Evolutionary conservation across 2,113 vertebrate species (phyloP), one percentile per base, ranked within the genome.

Genomic region (Oncorhynchus nerka): DNA sequence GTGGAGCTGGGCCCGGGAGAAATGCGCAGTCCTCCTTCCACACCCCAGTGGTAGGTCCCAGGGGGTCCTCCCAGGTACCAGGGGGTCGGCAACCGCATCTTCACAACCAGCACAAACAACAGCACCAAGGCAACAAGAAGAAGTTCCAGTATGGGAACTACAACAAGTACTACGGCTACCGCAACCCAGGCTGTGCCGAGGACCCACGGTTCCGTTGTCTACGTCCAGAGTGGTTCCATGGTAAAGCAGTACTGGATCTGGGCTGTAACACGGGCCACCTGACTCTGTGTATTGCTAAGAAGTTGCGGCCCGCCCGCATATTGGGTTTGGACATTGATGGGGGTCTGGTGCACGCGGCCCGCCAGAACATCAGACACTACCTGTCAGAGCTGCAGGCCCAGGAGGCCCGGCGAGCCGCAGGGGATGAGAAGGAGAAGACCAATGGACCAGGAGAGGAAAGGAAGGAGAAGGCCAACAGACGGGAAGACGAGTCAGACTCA

Each of bases 101-200:
- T 65, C 76, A 68, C 7, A 32, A 70, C 26, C 88, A 89, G 39
- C 83, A 84, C 3, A 89, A 82, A 12, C 66, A 15, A 1, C 83
- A 81, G 3, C 81, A 87, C 8, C 89, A 75, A 91, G 81, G 71
- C 0, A 24, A 45, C 61, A 86, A 3, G 89, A 19, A 85, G 71
- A 95, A 94, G 81, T 98, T 97, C 88, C 96, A 96, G 76, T 97
- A 94, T 5, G 97, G 97, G 16, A 97, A 97, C 87, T 98, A 97
- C 32, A 95, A 94, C 90, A 95, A 96, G 82, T 98, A 98, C 82
- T 98, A 98, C 4, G 97, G 97, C 30, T 98, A 98, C 81, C 91
- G 97, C n/a, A 98, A 97, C 87, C 96, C 97, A 0, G 90, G 93
- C 0, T 83, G 86, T 2, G 93, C 90, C 1, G 96, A 97, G 83